Evolutionary conservation across 2,113 vertebrate species (phyloP).

Genomic region (Rhynchopsitta pachyrhyncha): DNA sequence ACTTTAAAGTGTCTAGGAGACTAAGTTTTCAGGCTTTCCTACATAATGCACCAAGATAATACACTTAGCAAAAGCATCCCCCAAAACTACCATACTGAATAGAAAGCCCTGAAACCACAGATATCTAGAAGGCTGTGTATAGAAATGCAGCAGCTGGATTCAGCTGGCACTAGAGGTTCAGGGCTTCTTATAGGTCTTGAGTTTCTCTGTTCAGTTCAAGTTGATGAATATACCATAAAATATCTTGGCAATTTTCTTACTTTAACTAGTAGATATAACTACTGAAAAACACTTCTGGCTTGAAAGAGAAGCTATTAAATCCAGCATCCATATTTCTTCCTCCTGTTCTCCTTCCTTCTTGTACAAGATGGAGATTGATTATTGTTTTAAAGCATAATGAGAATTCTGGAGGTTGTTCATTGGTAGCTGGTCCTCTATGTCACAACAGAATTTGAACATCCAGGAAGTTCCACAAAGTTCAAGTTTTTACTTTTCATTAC

Average conservation of each 20-base stretch:
- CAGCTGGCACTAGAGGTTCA: background rate
- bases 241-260: background rate
- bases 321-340: background rate
- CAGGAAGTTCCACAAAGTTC: background rate
- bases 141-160: background rate
- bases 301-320: background rate
- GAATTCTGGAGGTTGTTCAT: background rate
- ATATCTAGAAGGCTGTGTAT: background rate
- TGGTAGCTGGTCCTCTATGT: background rate
- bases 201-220: background rate
- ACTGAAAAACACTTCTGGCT: background rate
- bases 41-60: background rate
- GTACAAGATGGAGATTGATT: background rate
- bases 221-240: background rate
- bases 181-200: background rate
- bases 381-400: background rate
- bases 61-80: background rate
- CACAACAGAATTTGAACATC: background rate
- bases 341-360: background rate
- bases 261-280: background rate
- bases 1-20: background rate
- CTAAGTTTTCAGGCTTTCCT: background rate
- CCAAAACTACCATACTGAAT: background rate
- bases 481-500: background rate
- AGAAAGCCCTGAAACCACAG: background rate